Evolutionary conservation across 2,888 invertebrate species (phyloP), one percentile per base, ranked within the genome.

Genomic region (Drosophila paranaensis): DNA sequence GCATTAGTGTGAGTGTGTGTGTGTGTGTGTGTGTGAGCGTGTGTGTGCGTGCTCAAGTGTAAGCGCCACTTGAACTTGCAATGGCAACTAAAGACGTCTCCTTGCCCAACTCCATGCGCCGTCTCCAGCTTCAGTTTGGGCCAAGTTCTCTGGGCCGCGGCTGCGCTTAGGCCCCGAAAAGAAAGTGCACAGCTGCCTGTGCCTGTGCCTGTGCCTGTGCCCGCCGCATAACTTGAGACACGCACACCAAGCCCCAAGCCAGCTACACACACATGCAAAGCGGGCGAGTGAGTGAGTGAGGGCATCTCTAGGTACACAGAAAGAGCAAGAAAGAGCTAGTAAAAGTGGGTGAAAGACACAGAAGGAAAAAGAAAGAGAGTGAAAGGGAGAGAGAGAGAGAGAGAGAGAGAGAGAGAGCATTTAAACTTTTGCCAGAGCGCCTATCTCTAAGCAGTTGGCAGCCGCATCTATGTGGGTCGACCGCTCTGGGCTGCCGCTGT

Each of bases 21-120:
- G 10, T 37, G 51, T n/a, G 11, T 20, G 14, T 13, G 30, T 8
- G 33, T 30, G 11, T 45, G 45, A 13, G 30, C 30, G 33, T 10
- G 30, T 13, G 16, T n/a, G 60, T 33, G 56, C 25, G 57, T 43
- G 43, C 51, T 20, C n/a, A 50, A 39, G 46, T 51, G 71, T 57
- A 69, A 66, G 66, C 64, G 74, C 58, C 77, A 82, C 86, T 85
- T 86, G 86, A 85, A 86, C 83, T 83, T 83, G 27, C 58, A 48
- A 39, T 37, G n/a, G 35, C 46, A 53, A 33, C 58, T 13, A 39
- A 33, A 40, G 45, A n/a, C 3, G 11, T 39, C 40, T 45, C 13
- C 55, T 6, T 13, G 25, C 30, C 55, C 16, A 25, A 53, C 54
- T 37, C 9, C 42, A 42, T 42, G 14, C n/a, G n/a, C 53, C 48